Evolutionary conservation across 2,113 vertebrate genomes (phyloP).

Genomic region (Philantomba maxwellii): DNA sequence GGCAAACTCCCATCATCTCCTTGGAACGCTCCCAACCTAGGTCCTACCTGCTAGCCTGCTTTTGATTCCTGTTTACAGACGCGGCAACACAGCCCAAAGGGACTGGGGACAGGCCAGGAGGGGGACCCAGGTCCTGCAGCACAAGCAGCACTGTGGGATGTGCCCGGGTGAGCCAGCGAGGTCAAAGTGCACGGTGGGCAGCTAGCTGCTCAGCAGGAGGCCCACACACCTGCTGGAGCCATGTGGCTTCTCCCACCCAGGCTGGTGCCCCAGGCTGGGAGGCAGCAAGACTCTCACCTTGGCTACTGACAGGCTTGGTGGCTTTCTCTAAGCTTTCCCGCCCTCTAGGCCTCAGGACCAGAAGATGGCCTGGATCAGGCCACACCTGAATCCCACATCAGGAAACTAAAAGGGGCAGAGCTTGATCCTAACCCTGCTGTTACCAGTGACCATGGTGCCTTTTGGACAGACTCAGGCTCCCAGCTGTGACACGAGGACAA

Average conservation of each 20-base stretch:
- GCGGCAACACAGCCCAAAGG: background rate
- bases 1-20: background rate
- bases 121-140: background rate
- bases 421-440: background rate
- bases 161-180: fast-evolving
- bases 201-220: background rate
- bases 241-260: background rate
- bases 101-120: background rate
- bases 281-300: background rate
- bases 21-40: background rate
- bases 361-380: background rate
- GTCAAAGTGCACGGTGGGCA: background rate
- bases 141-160: background rate
- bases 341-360: background rate
- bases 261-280: background rate
- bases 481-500: background rate
- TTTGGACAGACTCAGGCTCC: background rate
- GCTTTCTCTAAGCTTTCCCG: fast-evolving
- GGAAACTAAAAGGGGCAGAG: background rate
- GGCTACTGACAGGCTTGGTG: background rate
- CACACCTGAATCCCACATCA: background rate
- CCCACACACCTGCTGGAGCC: background rate
- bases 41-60: fast-evolving
- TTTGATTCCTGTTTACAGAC: background rate
- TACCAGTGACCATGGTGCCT: background rate